Percentiles rank a stretch among this genome's conserved stretches.
Conservation (phyloP, 1,140 invertebrate species). For the Cyphomyrmex costatus region DNA sequence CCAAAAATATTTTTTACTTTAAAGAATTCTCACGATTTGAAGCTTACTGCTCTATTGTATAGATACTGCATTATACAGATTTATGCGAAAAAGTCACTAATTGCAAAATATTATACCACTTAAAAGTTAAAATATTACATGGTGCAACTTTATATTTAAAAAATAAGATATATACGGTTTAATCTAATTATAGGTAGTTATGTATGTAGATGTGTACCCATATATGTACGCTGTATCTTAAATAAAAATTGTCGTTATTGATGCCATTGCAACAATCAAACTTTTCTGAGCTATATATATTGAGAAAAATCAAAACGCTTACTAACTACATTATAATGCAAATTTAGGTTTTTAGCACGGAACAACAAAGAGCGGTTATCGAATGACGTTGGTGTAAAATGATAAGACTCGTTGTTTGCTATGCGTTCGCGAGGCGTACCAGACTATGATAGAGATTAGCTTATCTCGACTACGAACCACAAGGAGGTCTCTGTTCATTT, state of each 20-base stretch:
- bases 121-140: too few relatives aligned
- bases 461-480: conserved; percentile 77
- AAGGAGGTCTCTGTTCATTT: conserved; percentile 74
- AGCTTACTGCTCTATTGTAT: too few relatives aligned
- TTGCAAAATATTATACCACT: too few relatives aligned
- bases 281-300: neutral
- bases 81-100: too few relatives aligned
- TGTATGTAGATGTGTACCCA: neutral
- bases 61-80: too few relatives aligned
- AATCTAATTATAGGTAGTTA: too few relatives aligned
- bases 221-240: neutral
- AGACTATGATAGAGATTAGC: conserved; percentile 80
- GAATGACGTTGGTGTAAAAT: conserved; percentile 66
- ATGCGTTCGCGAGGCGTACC: conserved; percentile 69
- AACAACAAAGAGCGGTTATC: conserved; percentile 70
- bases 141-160: neutral
- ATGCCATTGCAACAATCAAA: neutral
- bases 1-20: too few relatives aligned
- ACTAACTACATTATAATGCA: neutral
- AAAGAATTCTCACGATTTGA: too few relatives aligned
- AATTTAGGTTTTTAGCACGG: conserved; percentile 74
- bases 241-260: neutral
- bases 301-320: neutral
- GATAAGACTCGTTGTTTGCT: conserved; percentile 76
- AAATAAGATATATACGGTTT: neutral